Base-by-base conservation (phyloP, 2,113 vertebrate genomes). In the Oreochromis niloticus region DNA sequence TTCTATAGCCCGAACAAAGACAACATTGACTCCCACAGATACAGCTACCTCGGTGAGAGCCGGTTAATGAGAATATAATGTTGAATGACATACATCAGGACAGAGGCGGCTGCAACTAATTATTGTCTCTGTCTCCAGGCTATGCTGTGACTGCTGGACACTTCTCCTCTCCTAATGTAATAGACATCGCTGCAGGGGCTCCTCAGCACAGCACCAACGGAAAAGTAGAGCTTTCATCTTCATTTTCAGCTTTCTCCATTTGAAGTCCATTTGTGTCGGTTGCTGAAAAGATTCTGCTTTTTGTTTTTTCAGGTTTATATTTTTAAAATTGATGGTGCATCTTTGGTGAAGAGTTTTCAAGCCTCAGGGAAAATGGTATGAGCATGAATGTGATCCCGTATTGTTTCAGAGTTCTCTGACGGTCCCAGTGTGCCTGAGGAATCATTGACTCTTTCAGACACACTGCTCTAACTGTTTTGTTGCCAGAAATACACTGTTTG, bases 321-420 rank as follows among this genome's bases (percentile, higher is more conserved):
- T 95, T 99, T 99, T 93, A 97, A 97, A 97, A 97, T 98, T 4
- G 98, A 99, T 66, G 97, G 96, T 66, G 91, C 81, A 80, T 97
- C 97, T 91, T 95, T 99, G 89, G 96, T 98, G 94, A 99, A 97
- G 96, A 97, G 96, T 93, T 99, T 99, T 95, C 97, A 99, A 94
- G 97, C 97, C 92, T 98, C 98, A 82, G 98, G 98, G 93, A 99
- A 97, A 97, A 99, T 98, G 98, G 98, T 99, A 94, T 93, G 97
- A 94, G 41, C 81, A 63, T 4, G 6, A 52, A 93, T 87, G 75
- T 55, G 75, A 63, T 78, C 56, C 36, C 14, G 13, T 55, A 14
- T 83, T 75, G 16, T 71, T 56, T 52, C 16, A 46, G 7, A 48
- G 4, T 30, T 78, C 24, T 52, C 50, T 27, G n/a, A 54, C 7